A percentile compares a stretch with the other conserved stretches of the same genome.
These are phyloP conservation scores for Ormyrus labotus DNA, from an alignment of 2,888 invertebrate species.

Conservation along the genomic window DNA sequence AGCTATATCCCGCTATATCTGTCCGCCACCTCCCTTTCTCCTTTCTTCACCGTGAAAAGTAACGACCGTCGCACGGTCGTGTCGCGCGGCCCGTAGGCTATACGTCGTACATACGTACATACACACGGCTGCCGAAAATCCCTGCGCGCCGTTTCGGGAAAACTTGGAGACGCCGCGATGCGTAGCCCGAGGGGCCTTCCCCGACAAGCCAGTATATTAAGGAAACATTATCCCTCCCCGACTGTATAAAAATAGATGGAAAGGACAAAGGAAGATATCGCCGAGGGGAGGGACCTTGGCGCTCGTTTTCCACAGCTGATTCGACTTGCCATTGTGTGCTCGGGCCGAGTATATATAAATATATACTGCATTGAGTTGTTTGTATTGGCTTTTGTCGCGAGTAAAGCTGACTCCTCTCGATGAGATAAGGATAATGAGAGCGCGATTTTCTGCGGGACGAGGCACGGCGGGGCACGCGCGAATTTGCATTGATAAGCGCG, in stretches of 20 bases:
- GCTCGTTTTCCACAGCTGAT: too few relatives aligned
- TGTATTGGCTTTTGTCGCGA: too few relatives aligned
- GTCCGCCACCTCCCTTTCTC: not conserved
- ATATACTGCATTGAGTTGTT: too few relatives aligned
- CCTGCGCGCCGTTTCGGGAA: slow-evolving; percentile 14
- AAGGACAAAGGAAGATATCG: slow-evolving; percentile 8
- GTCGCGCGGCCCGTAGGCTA: not conserved
- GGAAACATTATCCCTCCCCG: not conserved
- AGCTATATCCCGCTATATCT: not conserved
- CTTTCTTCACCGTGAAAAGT: slow-evolving; percentile 26
- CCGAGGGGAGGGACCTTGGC: not conserved
- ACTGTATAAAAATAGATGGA: slow-evolving; percentile 32
- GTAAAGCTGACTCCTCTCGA: too few relatives aligned
- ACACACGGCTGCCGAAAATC: slow-evolving; percentile 7
- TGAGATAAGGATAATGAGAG: too few relatives aligned
- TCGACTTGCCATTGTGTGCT: too few relatives aligned
- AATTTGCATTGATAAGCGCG: too few relatives aligned
- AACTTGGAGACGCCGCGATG: not conserved
- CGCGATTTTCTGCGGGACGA: too few relatives aligned
- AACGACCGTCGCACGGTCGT: not conserved
- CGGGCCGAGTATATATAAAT: too few relatives aligned
- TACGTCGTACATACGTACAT: not conserved
- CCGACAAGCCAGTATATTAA: too few relatives aligned
- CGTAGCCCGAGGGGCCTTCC: slow-evolving; percentile 7
- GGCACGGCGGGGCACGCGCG: too few relatives aligned